A percentile compares a stretch with the other conserved stretches of the same genome.
Evolutionary conservation across 2,888 invertebrate species (phyloP).

Genomic region (Tenthredo livida): DNA sequence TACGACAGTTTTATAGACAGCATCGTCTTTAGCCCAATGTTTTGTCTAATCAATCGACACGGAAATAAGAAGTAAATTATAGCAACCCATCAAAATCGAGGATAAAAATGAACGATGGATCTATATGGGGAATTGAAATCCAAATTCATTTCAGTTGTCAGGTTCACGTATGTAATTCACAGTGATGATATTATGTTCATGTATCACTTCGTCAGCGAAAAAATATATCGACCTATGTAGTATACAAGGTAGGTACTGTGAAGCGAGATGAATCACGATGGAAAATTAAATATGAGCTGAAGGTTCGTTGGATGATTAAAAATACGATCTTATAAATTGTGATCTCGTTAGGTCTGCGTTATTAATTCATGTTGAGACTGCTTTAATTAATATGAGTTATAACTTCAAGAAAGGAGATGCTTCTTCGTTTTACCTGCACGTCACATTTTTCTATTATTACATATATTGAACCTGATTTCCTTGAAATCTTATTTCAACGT

Average conservation of each 20-base stretch:
- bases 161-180: background rate
- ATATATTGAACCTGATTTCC: background rate
- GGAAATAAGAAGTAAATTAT: no score
- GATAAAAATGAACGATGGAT: background rate
- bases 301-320: constrained; percentile 7
- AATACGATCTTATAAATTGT: background rate
- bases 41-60: no score
- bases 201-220: background rate
- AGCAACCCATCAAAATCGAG: background rate
- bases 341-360: background rate
- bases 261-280: background rate
- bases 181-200: background rate
- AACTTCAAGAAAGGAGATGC: background rate
- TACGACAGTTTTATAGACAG: no score
- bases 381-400: no score
- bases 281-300: background rate
- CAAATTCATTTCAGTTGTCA: background rate
- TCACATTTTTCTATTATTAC: background rate
- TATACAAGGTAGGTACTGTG: background rate
- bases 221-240: no score
- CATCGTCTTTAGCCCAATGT: no score
- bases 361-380: background rate
- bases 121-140: background rate
- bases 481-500: background rate
- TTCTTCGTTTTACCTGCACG: background rate